Evolutionary conservation across 2,797 vertebrate genomes (phyloP).

Genomic region (Antennarius maculatus): DNA sequence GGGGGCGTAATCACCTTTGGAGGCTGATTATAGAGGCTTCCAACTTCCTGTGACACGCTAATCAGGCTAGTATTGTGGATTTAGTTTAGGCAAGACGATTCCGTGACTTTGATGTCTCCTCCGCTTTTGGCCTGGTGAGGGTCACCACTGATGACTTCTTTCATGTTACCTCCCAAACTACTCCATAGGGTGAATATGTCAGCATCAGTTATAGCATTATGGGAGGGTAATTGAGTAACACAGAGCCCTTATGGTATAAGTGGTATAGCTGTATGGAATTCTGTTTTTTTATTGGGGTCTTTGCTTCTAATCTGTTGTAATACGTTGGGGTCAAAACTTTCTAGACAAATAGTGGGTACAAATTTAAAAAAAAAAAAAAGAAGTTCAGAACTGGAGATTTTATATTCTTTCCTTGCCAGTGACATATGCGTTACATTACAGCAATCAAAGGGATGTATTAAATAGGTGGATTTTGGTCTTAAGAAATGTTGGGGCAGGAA

Average conservation of each 20-base stretch:
- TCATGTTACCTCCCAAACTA: slow-evolving; percentile 62
- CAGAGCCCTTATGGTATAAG: slow-evolving; percentile 36
- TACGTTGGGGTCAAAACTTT: slow-evolving; percentile 18
- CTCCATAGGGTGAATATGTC: slow-evolving; percentile 57
- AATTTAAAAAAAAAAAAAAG: slow-evolving; percentile 68
- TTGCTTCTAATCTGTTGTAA: slow-evolving; percentile 7
- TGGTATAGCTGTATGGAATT: slow-evolving; percentile 12
- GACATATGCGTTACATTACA: slow-evolving; percentile 67
- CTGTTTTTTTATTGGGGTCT: slow-evolving; percentile 2
- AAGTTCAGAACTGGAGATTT: slow-evolving; percentile 60
- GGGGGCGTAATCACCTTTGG: slow-evolving; percentile 59
- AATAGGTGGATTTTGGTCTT: slow-evolving; percentile 72
- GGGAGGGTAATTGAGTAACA: slow-evolving; percentile 47
- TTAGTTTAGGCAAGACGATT: slow-evolving; percentile 45
- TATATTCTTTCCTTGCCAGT: slow-evolving; percentile 66
- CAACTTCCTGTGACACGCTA: slow-evolving; percentile 65
- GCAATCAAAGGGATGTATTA: slow-evolving; percentile 75
- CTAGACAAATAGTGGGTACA: not conserved
- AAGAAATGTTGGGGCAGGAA: slow-evolving; percentile 71
- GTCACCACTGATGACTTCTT: slow-evolving; percentile 61
- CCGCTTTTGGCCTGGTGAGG: slow-evolving; percentile 52
- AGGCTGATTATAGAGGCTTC: slow-evolving; percentile 60
- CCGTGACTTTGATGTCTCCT: slow-evolving; percentile 62
- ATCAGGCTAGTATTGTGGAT: slow-evolving; percentile 63
- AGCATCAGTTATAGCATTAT: slow-evolving; percentile 39